phyloP scores from a whole-genome alignment of 2,888 invertebrate genomes.

The Apotomis betuletana region DNA sequence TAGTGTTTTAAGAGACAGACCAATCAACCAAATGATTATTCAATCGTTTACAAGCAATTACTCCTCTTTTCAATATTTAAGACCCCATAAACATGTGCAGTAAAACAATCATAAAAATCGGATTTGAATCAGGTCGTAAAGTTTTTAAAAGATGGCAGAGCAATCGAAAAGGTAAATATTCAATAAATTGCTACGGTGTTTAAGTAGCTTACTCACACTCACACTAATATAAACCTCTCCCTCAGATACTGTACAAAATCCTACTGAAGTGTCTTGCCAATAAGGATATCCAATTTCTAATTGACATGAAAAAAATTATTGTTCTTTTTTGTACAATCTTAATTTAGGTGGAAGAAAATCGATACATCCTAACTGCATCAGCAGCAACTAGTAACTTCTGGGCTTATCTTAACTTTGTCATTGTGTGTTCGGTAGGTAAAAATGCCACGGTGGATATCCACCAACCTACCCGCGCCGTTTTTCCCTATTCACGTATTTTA shows the following conservation, averaged over 20 bases:
- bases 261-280: no score
- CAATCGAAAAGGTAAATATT: conserved; percentile 5
- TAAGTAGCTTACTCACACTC: no score
- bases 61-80: conserved; percentile 37
- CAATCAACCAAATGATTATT: conserved; percentile 30
- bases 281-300: no score
- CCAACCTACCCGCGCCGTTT: not conserved
- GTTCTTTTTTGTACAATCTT: no score
- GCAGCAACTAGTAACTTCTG: no score
- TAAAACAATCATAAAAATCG: conserved; percentile 46
- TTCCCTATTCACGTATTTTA: conserved; percentile 29
- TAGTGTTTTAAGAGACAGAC: conserved; percentile 1
- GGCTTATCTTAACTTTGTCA: no score
- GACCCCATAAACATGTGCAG: conserved; percentile 40
- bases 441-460: conserved; percentile 9
- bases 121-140: conserved; percentile 45
- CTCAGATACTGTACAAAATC: no score
- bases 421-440: not conserved
- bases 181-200: no score
- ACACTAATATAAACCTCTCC: no score
- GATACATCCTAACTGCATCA: no score
- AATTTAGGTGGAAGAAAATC: no score
- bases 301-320: no score
- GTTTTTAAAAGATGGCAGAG: conserved; percentile 37
- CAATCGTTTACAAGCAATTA: conserved; percentile 42